Conservation (phyloP, 37 sponge, comb jelly and placozoan species). For the Eunapius fragilis region DNA sequence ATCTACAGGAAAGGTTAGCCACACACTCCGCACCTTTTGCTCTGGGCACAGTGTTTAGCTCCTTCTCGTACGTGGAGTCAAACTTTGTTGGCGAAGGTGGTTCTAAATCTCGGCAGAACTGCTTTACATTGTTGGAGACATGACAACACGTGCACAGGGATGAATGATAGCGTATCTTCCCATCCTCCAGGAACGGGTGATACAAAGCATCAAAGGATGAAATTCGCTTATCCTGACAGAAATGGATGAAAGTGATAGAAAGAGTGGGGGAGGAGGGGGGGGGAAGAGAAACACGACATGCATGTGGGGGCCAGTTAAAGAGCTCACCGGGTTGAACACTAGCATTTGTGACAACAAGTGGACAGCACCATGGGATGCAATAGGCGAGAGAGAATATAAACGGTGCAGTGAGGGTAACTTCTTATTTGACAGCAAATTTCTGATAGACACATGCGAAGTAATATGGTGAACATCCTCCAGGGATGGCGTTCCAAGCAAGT, state of each 20-base stretch:
- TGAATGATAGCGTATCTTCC: constrained; percentile 73
- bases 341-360: constrained; percentile 83
- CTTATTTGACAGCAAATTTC: constrained; percentile 38
- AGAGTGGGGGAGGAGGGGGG: not conserved
- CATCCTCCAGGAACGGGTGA: constrained; percentile 89
- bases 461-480: constrained; percentile 53
- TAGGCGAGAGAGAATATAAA: constrained; percentile 68
- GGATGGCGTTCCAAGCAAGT: constrained; percentile 78
- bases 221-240: constrained; percentile 53
- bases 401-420: constrained; percentile 50
- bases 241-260: not conserved
- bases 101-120: constrained; percentile 65
- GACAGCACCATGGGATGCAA: constrained; percentile 74
- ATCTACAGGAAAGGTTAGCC: not conserved
- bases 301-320: not conserved
- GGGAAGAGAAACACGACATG: too few species aligned
- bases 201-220: constrained; percentile 71
- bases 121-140: constrained; percentile 9
- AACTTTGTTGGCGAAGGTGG: constrained; percentile 52
- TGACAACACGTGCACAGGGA: constrained; percentile 80
- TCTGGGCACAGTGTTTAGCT: constrained; percentile 41
- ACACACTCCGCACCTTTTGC: constrained; percentile 41
- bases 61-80: constrained; percentile 69
- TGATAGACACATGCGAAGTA: constrained; percentile 48
- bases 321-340: constrained; percentile 80